Conservation (phyloP, 2,797 vertebrate species). For the Pristis pectinata region DNA sequence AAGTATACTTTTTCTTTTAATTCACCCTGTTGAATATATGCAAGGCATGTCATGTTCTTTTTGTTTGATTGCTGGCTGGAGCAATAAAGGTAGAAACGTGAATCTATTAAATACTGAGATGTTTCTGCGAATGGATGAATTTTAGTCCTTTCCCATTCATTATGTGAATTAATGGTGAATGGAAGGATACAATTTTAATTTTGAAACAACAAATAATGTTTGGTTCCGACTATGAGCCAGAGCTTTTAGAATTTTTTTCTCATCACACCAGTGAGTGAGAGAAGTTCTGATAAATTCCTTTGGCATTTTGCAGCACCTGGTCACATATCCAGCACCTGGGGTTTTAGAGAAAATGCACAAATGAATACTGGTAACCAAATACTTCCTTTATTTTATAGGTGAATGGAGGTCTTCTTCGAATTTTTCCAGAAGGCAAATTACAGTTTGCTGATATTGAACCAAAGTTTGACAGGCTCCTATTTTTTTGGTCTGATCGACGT, state of each 20-base stretch:
- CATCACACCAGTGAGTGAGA: no score
- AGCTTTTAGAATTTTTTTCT: background rate
- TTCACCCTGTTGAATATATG: no score
- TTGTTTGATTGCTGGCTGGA: background rate
- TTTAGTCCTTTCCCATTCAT: background rate
- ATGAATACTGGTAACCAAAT: background rate
- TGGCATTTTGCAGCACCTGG: no score
- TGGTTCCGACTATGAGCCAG: background rate
- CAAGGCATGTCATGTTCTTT: background rate
- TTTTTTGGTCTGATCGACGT: conserved; percentile 97
- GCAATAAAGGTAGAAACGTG: background rate
- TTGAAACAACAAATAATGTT: background rate
- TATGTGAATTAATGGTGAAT: background rate
- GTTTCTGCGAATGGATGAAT: background rate
- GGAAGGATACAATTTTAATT: background rate
- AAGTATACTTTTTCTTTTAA: no score
- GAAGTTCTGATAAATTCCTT: no score
- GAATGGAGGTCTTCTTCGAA: conserved; percentile 90
- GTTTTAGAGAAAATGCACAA: background rate
- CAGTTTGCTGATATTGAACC: conserved; percentile 97
- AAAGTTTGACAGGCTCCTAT: conserved; percentile 89
- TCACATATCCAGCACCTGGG: background rate
- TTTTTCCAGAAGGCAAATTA: conserved; percentile 95
- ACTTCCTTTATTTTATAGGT: conserved; percentile 48
- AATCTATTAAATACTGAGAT: background rate